Evolutionary conservation across 2,113 vertebrate species (phyloP).

Genomic region (Pristiophorus japonicus): DNA sequence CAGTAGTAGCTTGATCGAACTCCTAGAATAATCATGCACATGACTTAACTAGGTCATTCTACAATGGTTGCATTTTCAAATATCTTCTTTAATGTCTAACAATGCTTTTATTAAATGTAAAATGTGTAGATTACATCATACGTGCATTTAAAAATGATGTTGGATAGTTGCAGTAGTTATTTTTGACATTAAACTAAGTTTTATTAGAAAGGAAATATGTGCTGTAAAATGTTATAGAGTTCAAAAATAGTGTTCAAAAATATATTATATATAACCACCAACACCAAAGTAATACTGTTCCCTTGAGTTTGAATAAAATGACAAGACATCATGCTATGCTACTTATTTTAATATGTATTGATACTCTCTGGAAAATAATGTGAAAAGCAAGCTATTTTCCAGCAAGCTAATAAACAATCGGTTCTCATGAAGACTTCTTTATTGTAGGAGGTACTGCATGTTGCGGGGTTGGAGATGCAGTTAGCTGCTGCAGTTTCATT

Average conservation of each 20-base stretch:
- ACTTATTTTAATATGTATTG: background rate
- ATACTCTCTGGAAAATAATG: background rate
- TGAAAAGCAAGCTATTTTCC: slow-evolving; percentile 8
- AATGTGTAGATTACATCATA: background rate
- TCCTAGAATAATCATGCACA: background rate
- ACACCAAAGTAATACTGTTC: background rate
- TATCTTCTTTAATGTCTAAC: background rate
- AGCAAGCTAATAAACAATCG: background rate
- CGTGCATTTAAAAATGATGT: background rate
- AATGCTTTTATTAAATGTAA: background rate
- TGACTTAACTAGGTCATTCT: background rate
- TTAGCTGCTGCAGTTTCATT: slow-evolving; percentile 81
- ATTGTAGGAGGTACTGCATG: slow-evolving; percentile 74
- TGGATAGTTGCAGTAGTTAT: background rate
- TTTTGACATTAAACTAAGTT: background rate
- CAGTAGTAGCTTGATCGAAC: background rate
- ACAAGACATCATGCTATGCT: background rate
- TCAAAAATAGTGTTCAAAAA: too few relatives aligned
- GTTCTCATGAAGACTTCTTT: background rate
- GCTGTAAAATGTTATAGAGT: background rate
- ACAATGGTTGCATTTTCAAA: background rate
- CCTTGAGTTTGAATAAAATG: background rate
- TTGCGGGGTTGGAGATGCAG: slow-evolving; percentile 80
- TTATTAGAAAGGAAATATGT: background rate
- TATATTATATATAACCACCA: background rate